phyloP scores from a whole-genome alignment of 2,888 invertebrate genomes.

The Celastrina argiolus region DNA sequence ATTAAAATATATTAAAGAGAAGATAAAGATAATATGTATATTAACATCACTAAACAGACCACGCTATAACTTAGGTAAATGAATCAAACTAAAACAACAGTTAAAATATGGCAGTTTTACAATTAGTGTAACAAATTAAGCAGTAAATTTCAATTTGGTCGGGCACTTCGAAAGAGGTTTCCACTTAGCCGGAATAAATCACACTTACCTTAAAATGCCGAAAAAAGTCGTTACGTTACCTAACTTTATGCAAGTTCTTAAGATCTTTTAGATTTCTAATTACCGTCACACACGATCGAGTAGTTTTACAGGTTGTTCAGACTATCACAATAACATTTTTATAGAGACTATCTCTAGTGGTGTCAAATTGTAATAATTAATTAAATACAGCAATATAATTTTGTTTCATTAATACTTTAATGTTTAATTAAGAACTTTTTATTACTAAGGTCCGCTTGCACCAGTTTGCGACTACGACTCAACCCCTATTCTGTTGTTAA shows the following conservation, averaged over 20 bases:
- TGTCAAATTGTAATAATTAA: too few relatives aligned
- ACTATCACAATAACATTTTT: too few relatives aligned
- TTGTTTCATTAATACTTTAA: too few relatives aligned
- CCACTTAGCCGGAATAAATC: conserved; percentile 17
- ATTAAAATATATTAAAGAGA: too few relatives aligned
- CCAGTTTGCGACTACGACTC: too few relatives aligned
- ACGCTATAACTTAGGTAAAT: background rate
- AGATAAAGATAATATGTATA: too few relatives aligned
- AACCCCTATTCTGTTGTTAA: too few relatives aligned
- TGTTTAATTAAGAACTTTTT: too few relatives aligned
- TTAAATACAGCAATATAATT: too few relatives aligned
- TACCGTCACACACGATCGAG: background rate
- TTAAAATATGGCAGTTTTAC: conserved; percentile 12
- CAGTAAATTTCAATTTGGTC: conserved; percentile 2
- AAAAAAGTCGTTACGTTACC: background rate
- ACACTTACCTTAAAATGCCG: conserved; percentile 12
- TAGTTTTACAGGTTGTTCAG: background rate
- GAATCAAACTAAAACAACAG: background rate
- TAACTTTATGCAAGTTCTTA: background rate
- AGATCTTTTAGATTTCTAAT: background rate
- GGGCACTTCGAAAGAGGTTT: conserved; percentile 17
- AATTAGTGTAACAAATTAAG: conserved; percentile 16
- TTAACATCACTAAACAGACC: too few relatives aligned
- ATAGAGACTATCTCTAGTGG: too few relatives aligned
- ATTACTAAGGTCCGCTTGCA: too few relatives aligned